Conservation (phyloP, 1,140 invertebrate genomes). For the Contarinia nasturtii region DNA sequence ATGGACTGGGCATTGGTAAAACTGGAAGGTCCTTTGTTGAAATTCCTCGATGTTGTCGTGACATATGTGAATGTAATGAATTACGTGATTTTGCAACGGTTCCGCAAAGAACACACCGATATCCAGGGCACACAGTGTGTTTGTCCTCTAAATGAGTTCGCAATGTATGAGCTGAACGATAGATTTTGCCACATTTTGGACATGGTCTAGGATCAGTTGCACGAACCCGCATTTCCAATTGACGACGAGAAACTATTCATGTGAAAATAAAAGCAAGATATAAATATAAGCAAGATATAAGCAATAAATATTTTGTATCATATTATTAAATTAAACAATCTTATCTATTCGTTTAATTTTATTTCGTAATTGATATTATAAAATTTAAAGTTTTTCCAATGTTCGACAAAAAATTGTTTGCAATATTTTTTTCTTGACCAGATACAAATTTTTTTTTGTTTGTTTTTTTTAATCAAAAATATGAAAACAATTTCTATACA, state of each 20-base stretch:
- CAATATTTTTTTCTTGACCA: too few relatives aligned
- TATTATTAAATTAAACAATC: neutral
- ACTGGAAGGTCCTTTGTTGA: constrained; percentile 82
- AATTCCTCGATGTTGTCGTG: constrained; percentile 74
- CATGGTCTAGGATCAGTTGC: constrained; percentile 80
- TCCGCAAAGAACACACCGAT: constrained; percentile 74
- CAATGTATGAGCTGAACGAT: constrained; percentile 73
- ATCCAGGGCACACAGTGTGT: constrained; percentile 79
- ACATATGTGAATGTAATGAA: constrained; percentile 82
- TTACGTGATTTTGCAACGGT: constrained; percentile 82
- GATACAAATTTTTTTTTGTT: neutral
- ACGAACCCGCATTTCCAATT: constrained; percentile 65
- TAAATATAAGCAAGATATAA: neutral
- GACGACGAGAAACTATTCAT: constrained; percentile 44
- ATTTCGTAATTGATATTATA: neutral
- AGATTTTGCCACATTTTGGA: constrained; percentile 84
- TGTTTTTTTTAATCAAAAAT: neutral
- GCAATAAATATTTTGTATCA: too few relatives aligned
- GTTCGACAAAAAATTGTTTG: too few relatives aligned
- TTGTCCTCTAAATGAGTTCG: constrained; percentile 81
- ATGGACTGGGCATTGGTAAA: constrained; percentile 73
- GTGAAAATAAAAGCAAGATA: constrained; percentile 1
- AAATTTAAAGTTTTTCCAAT: too few relatives aligned
- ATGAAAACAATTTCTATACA: neutral
- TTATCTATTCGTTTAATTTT: neutral